Conservation (phyloP, 2,888 invertebrate genomes). For the Cephus rjabovi region DNA sequence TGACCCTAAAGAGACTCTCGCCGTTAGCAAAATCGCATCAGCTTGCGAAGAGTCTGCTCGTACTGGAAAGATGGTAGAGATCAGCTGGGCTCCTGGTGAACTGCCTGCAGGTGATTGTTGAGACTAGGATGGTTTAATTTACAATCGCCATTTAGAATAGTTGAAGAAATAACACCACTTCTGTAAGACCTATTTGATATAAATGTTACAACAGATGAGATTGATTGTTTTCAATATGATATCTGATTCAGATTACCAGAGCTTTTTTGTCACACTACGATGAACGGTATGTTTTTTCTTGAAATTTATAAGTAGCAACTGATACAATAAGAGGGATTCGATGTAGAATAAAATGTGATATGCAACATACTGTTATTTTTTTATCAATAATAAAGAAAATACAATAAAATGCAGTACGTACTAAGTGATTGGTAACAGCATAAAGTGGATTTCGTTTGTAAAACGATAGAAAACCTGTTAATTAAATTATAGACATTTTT, state of each 20-base stretch:
- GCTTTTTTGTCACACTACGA: not conserved
- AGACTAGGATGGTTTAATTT: not conserved
- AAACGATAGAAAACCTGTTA: conserved; percentile 14
- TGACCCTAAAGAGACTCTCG: conserved; percentile 69
- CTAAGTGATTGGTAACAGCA: conserved; percentile 35
- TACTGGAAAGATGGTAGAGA: conserved; percentile 68
- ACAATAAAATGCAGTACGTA: conserved; percentile 34
- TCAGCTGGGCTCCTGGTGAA: conserved; percentile 69
- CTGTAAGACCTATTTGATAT: too few species aligned
- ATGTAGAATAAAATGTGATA: not conserved
- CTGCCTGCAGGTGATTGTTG: conserved; percentile 52
- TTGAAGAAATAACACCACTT: too few species aligned
- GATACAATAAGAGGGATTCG: not conserved
- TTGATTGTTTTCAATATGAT: too few species aligned
- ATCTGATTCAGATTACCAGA: not conserved
- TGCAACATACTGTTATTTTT: conserved; percentile 15
- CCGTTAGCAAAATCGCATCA: conserved; percentile 71
- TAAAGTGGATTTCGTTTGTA: conserved; percentile 30
- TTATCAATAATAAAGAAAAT: conserved; percentile 37
- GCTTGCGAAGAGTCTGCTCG: conserved; percentile 72
- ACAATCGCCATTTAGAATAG: too few species aligned
- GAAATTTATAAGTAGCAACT: not conserved
- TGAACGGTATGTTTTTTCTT: not conserved
- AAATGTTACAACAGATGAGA: too few species aligned
- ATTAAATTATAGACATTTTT: not conserved